A percentile compares a stretch with the other conserved stretches of the same genome.
These are phyloP conservation scores for Zelostemma sp. DNA, from an alignment of 1,140 invertebrate genomes.

Conservation along the genomic window DNA sequence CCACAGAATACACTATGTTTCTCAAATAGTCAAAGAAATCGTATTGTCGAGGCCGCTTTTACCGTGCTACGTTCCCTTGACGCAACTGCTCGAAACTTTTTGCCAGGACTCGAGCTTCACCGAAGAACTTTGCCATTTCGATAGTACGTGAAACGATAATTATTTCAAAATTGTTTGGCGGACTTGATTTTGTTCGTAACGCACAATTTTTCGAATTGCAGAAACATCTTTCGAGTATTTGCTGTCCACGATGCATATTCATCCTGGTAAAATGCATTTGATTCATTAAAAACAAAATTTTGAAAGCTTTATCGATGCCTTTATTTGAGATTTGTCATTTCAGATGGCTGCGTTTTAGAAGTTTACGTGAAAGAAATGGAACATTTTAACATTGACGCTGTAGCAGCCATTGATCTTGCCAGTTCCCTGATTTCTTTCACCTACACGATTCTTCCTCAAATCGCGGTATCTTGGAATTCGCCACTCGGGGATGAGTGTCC, in stretches of 20 bases:
- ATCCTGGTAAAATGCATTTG: conserved; percentile 45
- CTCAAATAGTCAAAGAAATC: conserved; percentile 61
- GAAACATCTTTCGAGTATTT: conserved; percentile 26
- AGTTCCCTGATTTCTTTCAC: conserved; percentile 53
- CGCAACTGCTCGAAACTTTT: conserved; percentile 53
- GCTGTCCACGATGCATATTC: conserved; percentile 48
- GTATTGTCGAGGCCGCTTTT: conserved; percentile 61
- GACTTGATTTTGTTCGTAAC: neutral
- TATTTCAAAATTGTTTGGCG: neutral
- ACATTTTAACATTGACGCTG: conserved; percentile 53
- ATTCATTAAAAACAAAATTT: conserved; percentile 9
- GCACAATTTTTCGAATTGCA: conserved; percentile 7
- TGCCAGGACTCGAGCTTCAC: conserved; percentile 36
- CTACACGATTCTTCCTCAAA: conserved; percentile 44
- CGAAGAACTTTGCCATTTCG: conserved; percentile 36
- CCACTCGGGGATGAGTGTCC: neutral
- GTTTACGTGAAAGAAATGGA: conserved; percentile 59
- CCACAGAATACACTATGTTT: conserved; percentile 55
- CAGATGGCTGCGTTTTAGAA: conserved; percentile 61
- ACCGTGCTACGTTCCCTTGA: conserved; percentile 51
- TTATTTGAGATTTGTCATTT: conserved; percentile 25
- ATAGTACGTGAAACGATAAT: conserved; percentile 30
- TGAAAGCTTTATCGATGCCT: conserved; percentile 7
- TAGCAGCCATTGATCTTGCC: conserved; percentile 54
- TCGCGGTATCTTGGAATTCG: conserved; percentile 43